phyloP scores from a whole-genome alignment of 2,888 invertebrate species.

The Caenorhabditis uteleia region DNA sequence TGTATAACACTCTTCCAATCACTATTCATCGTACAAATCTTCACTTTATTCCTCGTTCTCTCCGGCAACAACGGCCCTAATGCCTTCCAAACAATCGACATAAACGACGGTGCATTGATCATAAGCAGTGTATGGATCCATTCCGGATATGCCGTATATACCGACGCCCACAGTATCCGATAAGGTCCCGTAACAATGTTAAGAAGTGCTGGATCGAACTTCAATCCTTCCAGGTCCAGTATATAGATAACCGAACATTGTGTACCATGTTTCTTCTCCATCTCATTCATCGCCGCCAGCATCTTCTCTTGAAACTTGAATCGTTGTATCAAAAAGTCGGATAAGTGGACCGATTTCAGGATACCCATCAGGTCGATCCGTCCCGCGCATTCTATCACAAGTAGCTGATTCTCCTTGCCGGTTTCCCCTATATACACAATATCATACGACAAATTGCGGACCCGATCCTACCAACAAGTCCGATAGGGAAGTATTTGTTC shows the following conservation, averaged over 20 bases:
- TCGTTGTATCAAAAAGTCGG: slow-evolving; percentile 56
- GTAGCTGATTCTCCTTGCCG: slow-evolving; percentile 50
- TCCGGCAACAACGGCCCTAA: slow-evolving; percentile 59
- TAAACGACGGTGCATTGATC: slow-evolving; percentile 59
- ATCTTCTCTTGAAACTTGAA: slow-evolving; percentile 57
- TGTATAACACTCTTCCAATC: slow-evolving; percentile 48
- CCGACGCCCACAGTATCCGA: slow-evolving; percentile 59
- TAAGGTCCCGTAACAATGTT: slow-evolving; percentile 61
- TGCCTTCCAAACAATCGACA: slow-evolving; percentile 59
- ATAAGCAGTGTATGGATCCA: slow-evolving; percentile 56
- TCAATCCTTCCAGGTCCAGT: slow-evolving; percentile 59
- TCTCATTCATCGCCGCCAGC: slow-evolving; percentile 53
- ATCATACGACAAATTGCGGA: no score
- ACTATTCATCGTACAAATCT: slow-evolving; percentile 41
- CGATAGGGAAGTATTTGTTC: slow-evolving; percentile 59
- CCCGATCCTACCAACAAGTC: slow-evolving; percentile 52
- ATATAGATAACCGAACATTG: slow-evolving; percentile 55
- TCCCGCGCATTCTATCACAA: slow-evolving; percentile 62
- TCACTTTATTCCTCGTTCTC: slow-evolving; percentile 56
- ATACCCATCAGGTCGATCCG: slow-evolving; percentile 60
- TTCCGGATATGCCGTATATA: slow-evolving; percentile 61
- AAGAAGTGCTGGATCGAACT: slow-evolving; percentile 55
- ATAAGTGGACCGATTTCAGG: slow-evolving; percentile 53
- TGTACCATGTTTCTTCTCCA: slow-evolving; percentile 50
- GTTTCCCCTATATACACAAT: slow-evolving; percentile 50